A percentile compares a stretch with the other conserved stretches of the same genome.
Evolutionary conservation across 2,113 vertebrate species (phyloP).

Genomic region (Donacobius atricapilla): DNA sequence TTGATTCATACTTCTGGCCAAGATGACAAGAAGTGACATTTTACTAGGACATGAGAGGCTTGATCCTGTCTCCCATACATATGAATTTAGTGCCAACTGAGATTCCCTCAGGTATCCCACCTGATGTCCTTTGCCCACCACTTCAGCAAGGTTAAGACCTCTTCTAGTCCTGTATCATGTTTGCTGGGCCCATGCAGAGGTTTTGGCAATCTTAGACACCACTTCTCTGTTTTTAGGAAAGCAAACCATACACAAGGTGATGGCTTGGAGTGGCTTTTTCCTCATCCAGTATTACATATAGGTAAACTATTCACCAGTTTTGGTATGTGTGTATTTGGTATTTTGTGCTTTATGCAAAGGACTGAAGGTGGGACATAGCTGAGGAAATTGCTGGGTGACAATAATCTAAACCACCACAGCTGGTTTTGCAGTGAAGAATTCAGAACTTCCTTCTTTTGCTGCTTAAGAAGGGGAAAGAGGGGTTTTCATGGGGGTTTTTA

Average conservation of each 20-base stretch:
- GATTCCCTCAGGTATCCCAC: accelerated
- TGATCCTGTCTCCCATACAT: background rate
- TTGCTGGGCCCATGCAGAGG: background rate
- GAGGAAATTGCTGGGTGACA: background rate
- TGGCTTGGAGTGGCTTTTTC: background rate
- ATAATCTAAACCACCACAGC: background rate
- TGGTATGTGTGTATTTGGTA: background rate
- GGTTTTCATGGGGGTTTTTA: accelerated
- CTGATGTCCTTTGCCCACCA: background rate
- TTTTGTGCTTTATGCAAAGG: background rate
- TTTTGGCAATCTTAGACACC: background rate
- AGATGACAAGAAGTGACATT: background rate
- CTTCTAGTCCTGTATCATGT: background rate
- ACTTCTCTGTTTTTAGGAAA: background rate
- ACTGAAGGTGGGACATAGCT: background rate
- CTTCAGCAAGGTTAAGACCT: background rate
- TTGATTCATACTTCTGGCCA: background rate
- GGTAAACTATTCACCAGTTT: background rate
- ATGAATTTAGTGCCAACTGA: background rate
- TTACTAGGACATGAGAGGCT: background rate
- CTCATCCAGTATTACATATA: background rate
- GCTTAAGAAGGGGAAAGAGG: background rate
- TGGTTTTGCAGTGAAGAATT: background rate
- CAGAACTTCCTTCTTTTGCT: background rate
- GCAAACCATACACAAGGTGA: background rate